Base-by-base conservation (phyloP, 2,888 invertebrate genomes). In the Heterodera filipjevi region DNA sequence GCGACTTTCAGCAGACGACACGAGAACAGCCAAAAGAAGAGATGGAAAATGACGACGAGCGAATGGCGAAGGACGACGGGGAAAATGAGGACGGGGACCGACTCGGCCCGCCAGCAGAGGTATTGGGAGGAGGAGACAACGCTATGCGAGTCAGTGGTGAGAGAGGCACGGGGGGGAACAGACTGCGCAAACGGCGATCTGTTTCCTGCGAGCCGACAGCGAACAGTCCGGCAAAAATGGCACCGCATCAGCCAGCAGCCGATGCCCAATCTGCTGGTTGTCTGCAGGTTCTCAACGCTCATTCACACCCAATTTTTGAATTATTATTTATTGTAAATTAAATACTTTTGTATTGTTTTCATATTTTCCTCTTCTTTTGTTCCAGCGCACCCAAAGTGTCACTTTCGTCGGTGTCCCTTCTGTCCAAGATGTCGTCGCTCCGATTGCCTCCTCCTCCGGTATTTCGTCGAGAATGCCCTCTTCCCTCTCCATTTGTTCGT, bases 161-260 rank as follows among this genome's bases (percentile, higher is more conserved):
- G 59, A 59, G 22, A 22, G 59, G n/a, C 22, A 12, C 27, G 59
- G 59, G 59, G 59, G 59, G 59, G 6, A 59, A 59, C 10, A 59
- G 53, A 64, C 59, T 33, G 14, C 44, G 74, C 10, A 46, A 64
- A 73, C 53, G 74, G 35, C 74, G 74, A 10, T 73, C 74, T 27
- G 35, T 73, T 73, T 73, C 74, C 64, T 73, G 74, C 27, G 74
- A 73, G 64, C 53, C 64, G 49, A 35, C 46, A 33, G 49, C 64
- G 27, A 39, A 46, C 35, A 39, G 19, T 27, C 53, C 74, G 53
- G 27, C 59, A 3, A 59, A 73, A 64, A 35, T 64, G 39, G 39
- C 39, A 14, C 33, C 19, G n/a, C 68, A 68, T 68, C 33, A 35
- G 12, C 22, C 32, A 33, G 66, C 66, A 22, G 27, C 10, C 22